Conservation (phyloP, 2,797 vertebrate species). For the Anniella stebbinsi region DNA sequence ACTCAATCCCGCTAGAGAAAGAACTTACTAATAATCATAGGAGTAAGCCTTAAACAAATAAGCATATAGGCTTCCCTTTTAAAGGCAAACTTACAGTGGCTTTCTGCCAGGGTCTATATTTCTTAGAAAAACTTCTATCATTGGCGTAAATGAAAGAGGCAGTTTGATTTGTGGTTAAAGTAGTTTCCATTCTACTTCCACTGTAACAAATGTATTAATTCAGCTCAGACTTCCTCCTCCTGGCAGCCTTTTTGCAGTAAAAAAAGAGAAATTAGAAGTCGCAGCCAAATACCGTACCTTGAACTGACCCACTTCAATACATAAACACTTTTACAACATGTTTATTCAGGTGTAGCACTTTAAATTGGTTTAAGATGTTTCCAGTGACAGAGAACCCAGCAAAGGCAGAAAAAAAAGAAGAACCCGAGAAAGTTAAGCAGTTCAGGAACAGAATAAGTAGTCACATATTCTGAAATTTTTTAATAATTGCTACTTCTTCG, state of each 20-base stretch:
- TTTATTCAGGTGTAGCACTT: constrained; percentile 90
- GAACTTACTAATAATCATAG: constrained; percentile 76
- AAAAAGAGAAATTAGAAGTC: constrained; percentile 87
- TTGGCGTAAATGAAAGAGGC: constrained; percentile 85
- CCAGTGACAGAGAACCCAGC: constrained; percentile 81
- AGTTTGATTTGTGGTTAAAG: constrained; percentile 87
- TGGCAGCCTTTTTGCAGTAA: constrained; percentile 85
- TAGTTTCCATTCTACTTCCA: constrained; percentile 87
- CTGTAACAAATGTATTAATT: constrained; percentile 90
- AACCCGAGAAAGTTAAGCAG: constrained; percentile 78
- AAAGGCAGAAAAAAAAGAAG: constrained; percentile 68
- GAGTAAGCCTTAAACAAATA: constrained; percentile 82
- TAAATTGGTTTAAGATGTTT: constrained; percentile 89
- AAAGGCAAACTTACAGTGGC: constrained; percentile 82
- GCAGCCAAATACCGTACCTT: constrained; percentile 89
- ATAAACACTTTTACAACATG: constrained; percentile 89
- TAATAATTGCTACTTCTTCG: constrained; percentile 68
- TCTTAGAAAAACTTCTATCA: constrained; percentile 85
- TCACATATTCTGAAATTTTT: constrained; percentile 73
- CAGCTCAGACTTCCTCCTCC: constrained; percentile 87
- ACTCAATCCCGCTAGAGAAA: constrained; percentile 61
- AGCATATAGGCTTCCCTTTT: constrained; percentile 80
- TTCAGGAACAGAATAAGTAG: constrained; percentile 77
- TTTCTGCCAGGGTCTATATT: constrained; percentile 81
- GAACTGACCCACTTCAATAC: constrained; percentile 89